Conservation (phyloP, 2,113 vertebrate genomes). For the Labeo catla region DNA sequence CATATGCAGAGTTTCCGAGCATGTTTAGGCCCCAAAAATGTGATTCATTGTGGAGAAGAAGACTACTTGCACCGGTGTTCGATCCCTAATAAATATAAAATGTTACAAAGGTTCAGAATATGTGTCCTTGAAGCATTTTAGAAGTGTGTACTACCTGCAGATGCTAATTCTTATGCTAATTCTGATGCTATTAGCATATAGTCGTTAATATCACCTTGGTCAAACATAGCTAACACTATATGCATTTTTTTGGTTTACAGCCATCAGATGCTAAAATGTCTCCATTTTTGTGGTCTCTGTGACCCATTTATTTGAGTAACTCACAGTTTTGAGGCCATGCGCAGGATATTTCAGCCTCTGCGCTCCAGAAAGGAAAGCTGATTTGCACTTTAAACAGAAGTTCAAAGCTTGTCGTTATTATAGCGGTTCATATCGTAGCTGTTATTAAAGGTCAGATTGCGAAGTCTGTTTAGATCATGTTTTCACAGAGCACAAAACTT, state of each 20-base stretch:
- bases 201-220: background rate
- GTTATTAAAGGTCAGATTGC: background rate
- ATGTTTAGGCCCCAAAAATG: too few species aligned
- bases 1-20: too few species aligned
- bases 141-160: background rate
- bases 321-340: background rate
- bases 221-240: background rate
- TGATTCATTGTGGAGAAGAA: too few species aligned
- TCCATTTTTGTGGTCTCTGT: background rate
- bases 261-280: background rate
- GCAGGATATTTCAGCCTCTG: background rate
- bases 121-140: background rate
- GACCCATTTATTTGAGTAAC: background rate
- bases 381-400: constrained; percentile 38
- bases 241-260: background rate
- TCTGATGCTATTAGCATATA: background rate
- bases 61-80: too few species aligned
- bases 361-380: background rate
- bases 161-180: background rate
- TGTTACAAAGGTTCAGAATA: background rate
- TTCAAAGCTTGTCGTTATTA: constrained; percentile 3
- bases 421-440: background rate
- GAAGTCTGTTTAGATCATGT: background rate
- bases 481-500: background rate
- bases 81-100: background rate